Conservation (phyloP, 2,888 invertebrate species). For the Erebia palarica region DNA sequence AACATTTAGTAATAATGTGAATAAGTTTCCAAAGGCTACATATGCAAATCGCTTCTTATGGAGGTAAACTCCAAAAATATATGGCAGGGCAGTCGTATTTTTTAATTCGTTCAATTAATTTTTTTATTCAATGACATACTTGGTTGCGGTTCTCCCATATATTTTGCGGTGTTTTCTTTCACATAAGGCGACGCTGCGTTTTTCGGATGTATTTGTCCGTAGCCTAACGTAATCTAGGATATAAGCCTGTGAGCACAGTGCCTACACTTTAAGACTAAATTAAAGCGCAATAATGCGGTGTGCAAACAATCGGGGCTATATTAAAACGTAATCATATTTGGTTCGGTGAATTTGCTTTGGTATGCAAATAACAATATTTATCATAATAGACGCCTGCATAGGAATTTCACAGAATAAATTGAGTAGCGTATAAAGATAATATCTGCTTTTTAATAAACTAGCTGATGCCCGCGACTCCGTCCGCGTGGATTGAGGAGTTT, state of each 20-base stretch:
- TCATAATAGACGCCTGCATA: background rate
- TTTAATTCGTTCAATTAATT: no score
- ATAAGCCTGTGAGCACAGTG: conserved; percentile 8
- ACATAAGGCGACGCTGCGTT: background rate
- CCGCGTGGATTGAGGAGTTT: no score
- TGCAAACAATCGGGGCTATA: conserved; percentile 13
- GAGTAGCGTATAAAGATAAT: no score
- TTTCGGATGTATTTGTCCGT: background rate
- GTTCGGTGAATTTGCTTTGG: background rate
- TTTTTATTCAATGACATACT: background rate
- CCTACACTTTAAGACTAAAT: conserved; percentile 9
- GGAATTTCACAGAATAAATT: background rate
- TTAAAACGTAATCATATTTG: conserved; percentile 2
- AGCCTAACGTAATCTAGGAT: background rate
- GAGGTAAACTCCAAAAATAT: no score
- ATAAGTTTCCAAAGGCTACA: no score
- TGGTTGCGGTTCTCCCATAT: background rate
- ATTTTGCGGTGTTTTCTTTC: background rate
- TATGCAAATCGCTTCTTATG: no score
- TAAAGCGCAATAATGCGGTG: conserved; percentile 20
- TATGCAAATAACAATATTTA: conserved; percentile 6
- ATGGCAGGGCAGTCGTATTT: no score
- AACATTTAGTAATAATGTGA: no score
- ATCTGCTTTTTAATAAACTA: no score
- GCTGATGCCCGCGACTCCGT: no score